Evolutionary conservation across 2,888 invertebrate genomes (phyloP), one percentile per base, ranked within the genome.

Genomic region (Neoaliturus tenellus): DNA sequence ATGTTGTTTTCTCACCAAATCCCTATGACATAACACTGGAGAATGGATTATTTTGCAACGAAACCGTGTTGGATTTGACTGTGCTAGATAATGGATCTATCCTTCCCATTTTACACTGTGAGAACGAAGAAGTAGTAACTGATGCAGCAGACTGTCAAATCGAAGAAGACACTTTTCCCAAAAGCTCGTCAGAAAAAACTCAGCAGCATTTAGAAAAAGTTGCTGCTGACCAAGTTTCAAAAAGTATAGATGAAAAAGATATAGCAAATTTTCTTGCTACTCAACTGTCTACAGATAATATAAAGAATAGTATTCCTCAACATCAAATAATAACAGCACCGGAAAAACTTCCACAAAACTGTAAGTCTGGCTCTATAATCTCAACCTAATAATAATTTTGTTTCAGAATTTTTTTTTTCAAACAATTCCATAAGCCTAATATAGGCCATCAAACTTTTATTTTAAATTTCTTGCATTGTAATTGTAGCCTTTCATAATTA

Each of bases 111-210:
- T 44, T 75, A n/a, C 44, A 75, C 28, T 75, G 44, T 75, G 73
- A 75, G 39, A 75, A 44, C 23, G 73, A 75, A 44, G 73, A 75
- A 44, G 73, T 75, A 25, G 44, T 75, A 1, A 17, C 48, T 41
- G 73, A 75, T 48, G 48, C 28, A 44, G 12, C 73, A 14, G 69
- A 69, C 1, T 35, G 23, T 48, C 28, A 39, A 20, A 8, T 31
- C 28, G n/a, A 20, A 12, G 14, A 23, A 0, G 1, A 51, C 44
- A 44, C 25, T 12, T 55, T 55, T 25, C 55, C 4, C 3, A 25
- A 23, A 25, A 55, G 25, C 8, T 55, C 25, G 25, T 55, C 55
- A 23, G 55, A 55, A 3, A 55, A 55, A 55, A 23, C 55, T 1
- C 23, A 20, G 17, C 8, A 20, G 4, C 8, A 25, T 25, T 55